Percentiles rank a stretch among this genome's conserved stretches.
Evolutionary conservation across 2,888 invertebrate genomes (phyloP).

Genomic region (Drosophila lutescens): DNA sequence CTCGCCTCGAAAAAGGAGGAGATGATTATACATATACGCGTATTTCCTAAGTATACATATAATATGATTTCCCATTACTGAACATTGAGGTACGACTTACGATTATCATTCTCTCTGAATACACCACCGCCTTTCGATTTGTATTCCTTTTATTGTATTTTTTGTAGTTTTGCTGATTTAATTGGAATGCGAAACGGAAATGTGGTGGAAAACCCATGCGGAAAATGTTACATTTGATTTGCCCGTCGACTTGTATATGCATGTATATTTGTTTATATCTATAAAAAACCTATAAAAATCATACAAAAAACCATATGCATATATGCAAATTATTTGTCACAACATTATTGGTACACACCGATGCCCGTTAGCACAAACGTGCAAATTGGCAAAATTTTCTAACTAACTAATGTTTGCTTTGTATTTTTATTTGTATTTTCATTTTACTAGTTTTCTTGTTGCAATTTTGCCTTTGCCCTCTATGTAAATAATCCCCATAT

Average conservation of each 20-base stretch:
- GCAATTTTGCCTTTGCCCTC: constrained; percentile 21
- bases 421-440: not conserved
- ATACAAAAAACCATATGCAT: constrained; percentile 44
- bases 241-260: constrained; percentile 25
- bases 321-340: constrained; percentile 72
- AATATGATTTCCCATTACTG: constrained; percentile 55
- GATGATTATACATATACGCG: constrained; percentile 7
- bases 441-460: constrained; percentile 5
- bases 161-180: constrained; percentile 28
- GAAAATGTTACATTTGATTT: constrained; percentile 21
- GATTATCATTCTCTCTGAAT: constrained; percentile 71
- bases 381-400: constrained; percentile 50
- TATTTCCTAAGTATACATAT: constrained; percentile 16
- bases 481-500: constrained; percentile 39
- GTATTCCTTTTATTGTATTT: constrained; percentile 47
- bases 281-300: constrained; percentile 45
- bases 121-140: constrained; percentile 46
- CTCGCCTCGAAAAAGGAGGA: constrained; percentile 4
- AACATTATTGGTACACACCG: constrained; percentile 51
- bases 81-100: constrained; percentile 79
- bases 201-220: constrained; percentile 27
- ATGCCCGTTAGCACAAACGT: constrained; percentile 12
- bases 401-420: constrained; percentile 58
- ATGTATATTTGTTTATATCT: constrained; percentile 38
- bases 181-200: constrained; percentile 35